phyloP scores from a whole-genome alignment of 2,888 invertebrate species.

The Eulithis prunata region DNA sequence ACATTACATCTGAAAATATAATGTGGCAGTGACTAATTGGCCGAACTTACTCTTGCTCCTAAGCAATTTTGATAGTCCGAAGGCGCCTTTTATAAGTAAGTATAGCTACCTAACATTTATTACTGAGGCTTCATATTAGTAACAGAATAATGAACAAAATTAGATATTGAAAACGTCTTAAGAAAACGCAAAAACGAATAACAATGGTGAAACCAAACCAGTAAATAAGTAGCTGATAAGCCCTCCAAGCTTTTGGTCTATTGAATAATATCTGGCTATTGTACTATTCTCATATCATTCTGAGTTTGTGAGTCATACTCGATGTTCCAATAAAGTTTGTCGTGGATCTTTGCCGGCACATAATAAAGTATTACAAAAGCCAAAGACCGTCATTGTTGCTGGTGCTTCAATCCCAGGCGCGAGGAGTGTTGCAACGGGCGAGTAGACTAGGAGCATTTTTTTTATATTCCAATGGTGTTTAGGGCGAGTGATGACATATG shows the following conservation, averaged over 20 bases:
- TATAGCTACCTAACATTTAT: too few species aligned
- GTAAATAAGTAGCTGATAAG: conserved; percentile 40
- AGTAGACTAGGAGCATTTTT: conserved; percentile 47
- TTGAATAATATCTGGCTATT: conserved; percentile 65
- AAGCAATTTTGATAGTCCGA: too few species aligned
- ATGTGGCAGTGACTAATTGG: conserved; percentile 60
- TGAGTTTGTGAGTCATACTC: conserved; percentile 74
- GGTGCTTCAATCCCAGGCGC: conserved; percentile 80
- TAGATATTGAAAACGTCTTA: not conserved
- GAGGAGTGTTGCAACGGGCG: conserved; percentile 55
- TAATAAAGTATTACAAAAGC: conserved; percentile 85
- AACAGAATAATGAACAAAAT: not conserved
- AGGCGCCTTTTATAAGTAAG: too few species aligned
- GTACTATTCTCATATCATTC: conserved; percentile 70
- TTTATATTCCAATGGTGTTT: too few species aligned
- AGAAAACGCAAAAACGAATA: conserved; percentile 16
- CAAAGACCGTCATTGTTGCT: conserved; percentile 84
- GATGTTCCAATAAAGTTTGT: conserved; percentile 84
- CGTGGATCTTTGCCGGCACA: conserved; percentile 82
- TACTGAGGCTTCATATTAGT: too few species aligned
- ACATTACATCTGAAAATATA: conserved; percentile 50
- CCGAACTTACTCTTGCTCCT: conserved; percentile 8
- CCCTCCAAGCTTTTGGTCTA: conserved; percentile 51
- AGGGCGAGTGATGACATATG: too few species aligned
- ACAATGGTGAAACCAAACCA: conserved; percentile 38